A percentile compares a stretch with the other conserved stretches of the same genome.
These are phyloP conservation scores for Microtus oregoni DNA, from an alignment of 2,113 vertebrate genomes.

Conservation along the genomic window DNA sequence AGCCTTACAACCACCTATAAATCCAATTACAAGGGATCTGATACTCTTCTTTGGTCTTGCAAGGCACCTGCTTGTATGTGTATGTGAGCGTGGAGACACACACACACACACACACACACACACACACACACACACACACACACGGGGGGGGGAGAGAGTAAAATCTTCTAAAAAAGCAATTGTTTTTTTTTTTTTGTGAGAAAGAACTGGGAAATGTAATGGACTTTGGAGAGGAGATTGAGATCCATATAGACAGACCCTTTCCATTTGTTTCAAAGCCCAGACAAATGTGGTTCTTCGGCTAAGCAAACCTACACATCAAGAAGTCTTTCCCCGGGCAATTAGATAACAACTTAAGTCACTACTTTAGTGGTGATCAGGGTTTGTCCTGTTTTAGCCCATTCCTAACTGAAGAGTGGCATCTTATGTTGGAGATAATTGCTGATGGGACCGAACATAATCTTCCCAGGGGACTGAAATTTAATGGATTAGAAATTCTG, in stretches of 20 bases:
- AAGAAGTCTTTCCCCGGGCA: slow-evolving; percentile 69
- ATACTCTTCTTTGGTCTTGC: neutral
- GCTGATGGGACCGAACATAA: slow-evolving; percentile 92
- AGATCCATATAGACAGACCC: neutral
- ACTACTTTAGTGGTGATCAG: slow-evolving; percentile 78
- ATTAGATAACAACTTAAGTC: slow-evolving; percentile 61
- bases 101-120: neutral
- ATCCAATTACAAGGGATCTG: neutral
- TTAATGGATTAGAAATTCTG: slow-evolving; percentile 84
- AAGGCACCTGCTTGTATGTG: neutral
- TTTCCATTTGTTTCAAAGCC: slow-evolving; percentile 26
- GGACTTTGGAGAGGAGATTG: slow-evolving; percentile 19
- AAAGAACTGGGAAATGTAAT: slow-evolving; percentile 38
- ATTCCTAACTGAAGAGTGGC: slow-evolving; percentile 92
- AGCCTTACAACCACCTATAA: neutral
- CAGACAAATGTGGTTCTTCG: slow-evolving; percentile 69
- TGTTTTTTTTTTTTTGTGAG: slow-evolving; percentile 17
- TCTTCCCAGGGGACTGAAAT: slow-evolving; percentile 87
- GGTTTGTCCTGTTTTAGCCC: slow-evolving; percentile 89
- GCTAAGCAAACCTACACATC: slow-evolving; percentile 66
- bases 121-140: neutral
- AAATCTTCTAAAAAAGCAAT: neutral
- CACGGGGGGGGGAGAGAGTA: too few species aligned
- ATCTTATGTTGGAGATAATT: slow-evolving; percentile 93
- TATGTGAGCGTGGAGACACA: neutral